Base-by-base conservation (phyloP, 2,888 invertebrate species). In the Cephus rjabovi region DNA sequence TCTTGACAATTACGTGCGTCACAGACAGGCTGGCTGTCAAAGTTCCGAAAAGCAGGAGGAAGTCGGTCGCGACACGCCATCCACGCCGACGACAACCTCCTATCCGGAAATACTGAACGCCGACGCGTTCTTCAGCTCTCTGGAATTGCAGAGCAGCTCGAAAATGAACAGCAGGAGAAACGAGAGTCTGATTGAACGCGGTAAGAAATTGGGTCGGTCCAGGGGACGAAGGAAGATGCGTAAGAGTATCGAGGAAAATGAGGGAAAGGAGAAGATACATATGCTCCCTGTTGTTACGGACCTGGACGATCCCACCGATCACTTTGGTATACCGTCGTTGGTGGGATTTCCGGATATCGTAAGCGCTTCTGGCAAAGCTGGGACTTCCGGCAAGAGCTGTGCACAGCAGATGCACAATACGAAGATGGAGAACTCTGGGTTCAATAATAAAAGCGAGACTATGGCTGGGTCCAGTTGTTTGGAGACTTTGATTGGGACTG, bases 81-180 rank as follows among this genome's bases (percentile, higher is more conserved):
- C 78, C 91, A 93, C 81, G 79, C 92, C 73, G 83, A 93, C 82
- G 92, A 93, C 89, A 90, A 93, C 78, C 85, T 92, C 80, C 74
- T 90, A 86, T 79, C 89, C 89, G 76, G 87, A 89, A 86, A 92
- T 86, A 84, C 92, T 96, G 6, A 96, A 96, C 81, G 97, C 97
- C 0, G 96, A 96, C 88, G 95, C 97, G 9, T 98, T 98, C 91
- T 98, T 98, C 87, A 96, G 96, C 69, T 96, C 96, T 0, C 91
- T 98, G 68, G 96, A 96, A 87, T 89, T 97, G 23, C 96, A 96
- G 86, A 96, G 96, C 87, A 96, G 95, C 86, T 73, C 86, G 0
- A 93, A 94, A 0, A 95, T 95, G 84, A 93, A 94, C 82, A 92
- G 93, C 37, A 81, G 87, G 2, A 83, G 87, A 3, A 75, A 83